phyloP scores from a whole-genome alignment of 1,140 invertebrate species.

The Callitettix versicolor region DNA sequence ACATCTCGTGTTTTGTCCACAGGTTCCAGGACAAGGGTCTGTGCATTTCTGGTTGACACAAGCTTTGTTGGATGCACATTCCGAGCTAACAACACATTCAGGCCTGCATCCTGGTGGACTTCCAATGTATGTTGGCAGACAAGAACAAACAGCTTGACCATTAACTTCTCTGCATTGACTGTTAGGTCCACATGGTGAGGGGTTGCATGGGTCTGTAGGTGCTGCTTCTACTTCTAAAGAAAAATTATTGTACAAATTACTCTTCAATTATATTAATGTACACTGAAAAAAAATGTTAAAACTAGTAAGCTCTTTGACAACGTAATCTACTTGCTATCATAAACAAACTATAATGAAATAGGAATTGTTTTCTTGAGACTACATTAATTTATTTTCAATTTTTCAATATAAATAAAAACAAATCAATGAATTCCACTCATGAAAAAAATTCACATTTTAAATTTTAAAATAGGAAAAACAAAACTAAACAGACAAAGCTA shows the following conservation, averaged over 20 bases:
- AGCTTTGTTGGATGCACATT: conserved; percentile 37
- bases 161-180: conserved; percentile 35
- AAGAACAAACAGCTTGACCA: conserved; percentile 38
- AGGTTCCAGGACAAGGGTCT: conserved; percentile 41
- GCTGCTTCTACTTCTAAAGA: conserved; percentile 26
- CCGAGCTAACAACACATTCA: conserved; percentile 38
- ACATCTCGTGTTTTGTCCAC: conserved; percentile 43
- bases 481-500: no score
- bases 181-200: conserved; percentile 63
- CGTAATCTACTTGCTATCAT: no score
- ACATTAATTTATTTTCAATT: no score
- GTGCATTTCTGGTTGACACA: conserved; percentile 40
- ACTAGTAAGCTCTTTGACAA: no score
- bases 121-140: conserved; percentile 37
- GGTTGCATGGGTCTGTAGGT: conserved; percentile 40
- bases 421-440: no score
- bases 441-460: no score
- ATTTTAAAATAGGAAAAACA: no score
- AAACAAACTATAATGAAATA: no score
- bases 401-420: no score
- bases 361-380: no score
- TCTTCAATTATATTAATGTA: conserved; percentile 34
- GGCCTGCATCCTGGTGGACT: conserved; percentile 37
- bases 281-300: no score
- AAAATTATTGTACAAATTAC: conserved; percentile 28